A percentile compares a stretch with the other conserved stretches of the same genome.
Conservation (phyloP, 2,113 vertebrate species). For the Osmerus mordax region DNA sequence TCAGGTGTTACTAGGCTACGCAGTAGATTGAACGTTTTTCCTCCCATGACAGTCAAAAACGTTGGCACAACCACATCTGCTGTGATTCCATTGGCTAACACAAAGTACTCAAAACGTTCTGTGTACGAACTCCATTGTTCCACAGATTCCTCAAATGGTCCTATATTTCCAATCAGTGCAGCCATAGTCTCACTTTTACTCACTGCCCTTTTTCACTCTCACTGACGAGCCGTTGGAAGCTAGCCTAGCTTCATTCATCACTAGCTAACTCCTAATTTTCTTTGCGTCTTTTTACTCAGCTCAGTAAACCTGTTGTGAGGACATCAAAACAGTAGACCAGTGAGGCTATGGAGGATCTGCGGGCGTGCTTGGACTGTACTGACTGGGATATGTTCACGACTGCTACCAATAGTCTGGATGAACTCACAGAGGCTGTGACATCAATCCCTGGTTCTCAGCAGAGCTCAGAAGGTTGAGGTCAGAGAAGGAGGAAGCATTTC, state of each 20-base stretch:
- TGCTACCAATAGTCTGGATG: too few relatives aligned
- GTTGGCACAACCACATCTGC: slow-evolving; percentile 19
- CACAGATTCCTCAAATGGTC: too few relatives aligned
- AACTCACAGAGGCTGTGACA: too few relatives aligned
- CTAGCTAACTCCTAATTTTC: background rate
- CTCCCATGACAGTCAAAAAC: slow-evolving; percentile 28
- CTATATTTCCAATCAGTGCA: background rate
- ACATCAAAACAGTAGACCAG: too few relatives aligned
- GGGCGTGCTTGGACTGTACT: too few relatives aligned
- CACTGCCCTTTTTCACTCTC: background rate
- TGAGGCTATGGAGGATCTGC: too few relatives aligned
- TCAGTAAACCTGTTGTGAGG: too few relatives aligned
- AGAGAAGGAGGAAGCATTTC: too few relatives aligned
- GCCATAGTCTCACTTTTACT: background rate
- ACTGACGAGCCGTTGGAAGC: too few relatives aligned
- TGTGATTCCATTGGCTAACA: slow-evolving; percentile 16
- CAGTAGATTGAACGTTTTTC: slow-evolving; percentile 22
- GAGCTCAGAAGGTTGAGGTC: too few relatives aligned
- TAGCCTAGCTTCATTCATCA: background rate
- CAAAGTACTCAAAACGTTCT: slow-evolving; percentile 30
- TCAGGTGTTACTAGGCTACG: slow-evolving; percentile 7
- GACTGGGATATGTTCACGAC: too few relatives aligned
- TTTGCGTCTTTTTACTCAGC: background rate
- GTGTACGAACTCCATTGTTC: slow-evolving; percentile 9
- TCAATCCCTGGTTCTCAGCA: too few relatives aligned